phyloP scores from a whole-genome alignment of 37 sponge, comb jelly and placozoan species.

The Cladorhizidae sp. region DNA sequence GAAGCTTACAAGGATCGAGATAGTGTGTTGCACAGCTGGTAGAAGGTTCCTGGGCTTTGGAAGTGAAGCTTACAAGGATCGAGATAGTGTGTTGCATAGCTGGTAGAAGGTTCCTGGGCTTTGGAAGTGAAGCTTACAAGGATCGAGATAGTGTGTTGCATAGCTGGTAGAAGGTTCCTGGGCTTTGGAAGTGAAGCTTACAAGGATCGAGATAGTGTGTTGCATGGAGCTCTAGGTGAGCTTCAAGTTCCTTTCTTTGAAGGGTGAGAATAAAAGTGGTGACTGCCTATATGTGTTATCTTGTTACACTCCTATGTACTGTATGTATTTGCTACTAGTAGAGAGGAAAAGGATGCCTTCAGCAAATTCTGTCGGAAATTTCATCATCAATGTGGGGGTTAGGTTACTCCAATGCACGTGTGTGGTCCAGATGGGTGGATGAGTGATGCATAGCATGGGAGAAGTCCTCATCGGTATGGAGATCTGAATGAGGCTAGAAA shows the following conservation, averaged over 20 bases:
- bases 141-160: no score
- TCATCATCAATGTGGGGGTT: constrained; percentile 3
- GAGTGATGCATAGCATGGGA: constrained; percentile 24
- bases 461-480: constrained; percentile 50
- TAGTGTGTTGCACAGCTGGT: constrained; percentile 40
- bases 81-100: no score
- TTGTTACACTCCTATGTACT: no score
- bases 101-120: no score
- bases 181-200: no score
- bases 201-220: no score
- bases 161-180: no score
- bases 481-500: constrained; percentile 47
- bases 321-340: constrained; percentile 16
- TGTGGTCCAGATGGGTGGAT: constrained; percentile 5
- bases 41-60: constrained; percentile 14
- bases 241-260: not conserved
- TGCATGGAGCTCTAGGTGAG: constrained; percentile 36
- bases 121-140: no score
- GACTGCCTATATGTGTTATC: not conserved
- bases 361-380: constrained; percentile 8
- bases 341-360: constrained; percentile 11
- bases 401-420: constrained; percentile 29
- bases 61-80: no score
- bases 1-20: no score
- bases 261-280: not conserved